Evolutionary conservation across 2,888 invertebrate genomes (phyloP).

Genomic region (Andrena fulva): DNA sequence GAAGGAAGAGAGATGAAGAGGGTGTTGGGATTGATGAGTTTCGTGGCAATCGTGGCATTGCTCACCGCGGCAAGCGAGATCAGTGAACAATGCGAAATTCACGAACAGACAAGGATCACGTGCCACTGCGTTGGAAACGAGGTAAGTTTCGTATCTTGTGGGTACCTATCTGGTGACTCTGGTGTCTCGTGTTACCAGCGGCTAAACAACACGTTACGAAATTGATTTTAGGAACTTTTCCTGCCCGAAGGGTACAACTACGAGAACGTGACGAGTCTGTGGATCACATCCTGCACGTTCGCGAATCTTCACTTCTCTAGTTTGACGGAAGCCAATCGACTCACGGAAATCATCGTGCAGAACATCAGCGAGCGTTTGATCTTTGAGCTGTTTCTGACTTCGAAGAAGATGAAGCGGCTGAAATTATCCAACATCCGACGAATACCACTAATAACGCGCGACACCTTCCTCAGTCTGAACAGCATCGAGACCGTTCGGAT

Average conservation of each 20-base stretch:
- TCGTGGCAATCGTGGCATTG: not conserved
- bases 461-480: conserved; percentile 65
- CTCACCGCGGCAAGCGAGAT: conserved; percentile 50
- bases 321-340: conserved; percentile 59
- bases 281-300: conserved; percentile 68
- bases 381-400: conserved; percentile 64
- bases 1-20: not conserved
- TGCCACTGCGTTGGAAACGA: conserved; percentile 73
- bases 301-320: conserved; percentile 72
- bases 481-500: conserved; percentile 70
- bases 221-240: conserved; percentile 71
- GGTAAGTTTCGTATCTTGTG: conserved; percentile 52
- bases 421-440: conserved; percentile 68
- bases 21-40: not conserved
- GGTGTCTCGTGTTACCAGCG: not conserved
- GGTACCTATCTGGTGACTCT: not conserved
- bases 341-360: conserved; percentile 71
- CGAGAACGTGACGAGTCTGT: conserved; percentile 68
- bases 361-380: conserved; percentile 72
- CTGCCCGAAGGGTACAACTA: conserved; percentile 72
- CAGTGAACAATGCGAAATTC: conserved; percentile 68
- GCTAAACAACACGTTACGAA: not conserved
- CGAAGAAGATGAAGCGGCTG: conserved; percentile 61
- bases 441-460: conserved; percentile 67
- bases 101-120: conserved; percentile 53